Conservation (phyloP, 2,888 invertebrate species). For the Iselma pallidipennis region DNA sequence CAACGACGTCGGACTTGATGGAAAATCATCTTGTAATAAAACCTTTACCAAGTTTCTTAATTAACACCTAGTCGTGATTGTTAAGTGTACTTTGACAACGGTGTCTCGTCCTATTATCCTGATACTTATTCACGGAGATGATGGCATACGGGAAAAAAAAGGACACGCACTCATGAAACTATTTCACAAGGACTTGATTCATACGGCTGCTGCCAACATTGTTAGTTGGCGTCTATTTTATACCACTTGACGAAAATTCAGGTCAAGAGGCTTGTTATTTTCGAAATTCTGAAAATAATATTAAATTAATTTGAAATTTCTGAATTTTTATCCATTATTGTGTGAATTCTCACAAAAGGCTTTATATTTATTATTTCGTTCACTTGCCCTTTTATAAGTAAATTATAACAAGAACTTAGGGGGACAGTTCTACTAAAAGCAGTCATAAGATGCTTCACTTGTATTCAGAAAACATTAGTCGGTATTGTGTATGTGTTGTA, state of each 20-base stretch:
- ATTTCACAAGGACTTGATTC: neutral
- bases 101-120: neutral
- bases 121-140: neutral
- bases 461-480: slow-evolving; percentile 16
- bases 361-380: no score
- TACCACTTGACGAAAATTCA: neutral
- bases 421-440: slow-evolving; percentile 11
- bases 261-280: slow-evolving; percentile 1
- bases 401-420: slow-evolving; percentile 22
- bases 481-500: slow-evolving; percentile 5
- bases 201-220: neutral
- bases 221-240: neutral
- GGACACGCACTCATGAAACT: neutral
- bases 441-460: slow-evolving; percentile 8
- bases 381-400: slow-evolving; percentile 23
- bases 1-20: neutral
- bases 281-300: neutral
- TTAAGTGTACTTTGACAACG: neutral
- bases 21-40: neutral
- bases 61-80: neutral
- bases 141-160: neutral
- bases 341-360: no score
- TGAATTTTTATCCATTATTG: neutral
- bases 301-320: neutral
- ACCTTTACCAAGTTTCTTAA: neutral